Conservation (phyloP, 2,888 invertebrate genomes). For the Pterostichus madidus region DNA sequence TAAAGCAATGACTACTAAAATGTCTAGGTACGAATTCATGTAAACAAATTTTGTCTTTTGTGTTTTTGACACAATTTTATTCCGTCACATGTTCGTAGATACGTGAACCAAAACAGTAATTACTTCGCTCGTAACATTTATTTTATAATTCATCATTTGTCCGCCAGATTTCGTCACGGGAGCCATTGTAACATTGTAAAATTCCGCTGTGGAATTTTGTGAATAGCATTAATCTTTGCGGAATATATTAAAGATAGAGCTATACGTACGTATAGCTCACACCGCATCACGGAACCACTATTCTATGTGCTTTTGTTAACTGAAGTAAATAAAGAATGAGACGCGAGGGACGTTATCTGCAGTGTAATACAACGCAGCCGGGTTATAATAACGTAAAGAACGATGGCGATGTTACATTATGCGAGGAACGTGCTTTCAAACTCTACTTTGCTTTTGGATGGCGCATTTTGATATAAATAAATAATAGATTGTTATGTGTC, state of each 20-base stretch:
- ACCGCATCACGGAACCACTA: not conserved
- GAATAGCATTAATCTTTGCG: slow-evolving; percentile 15
- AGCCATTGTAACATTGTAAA: slow-evolving; percentile 7
- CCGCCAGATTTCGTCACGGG: not conserved
- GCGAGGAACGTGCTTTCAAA: slow-evolving; percentile 7
- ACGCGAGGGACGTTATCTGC: slow-evolving; percentile 10
- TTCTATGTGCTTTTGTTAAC: slow-evolving; percentile 42
- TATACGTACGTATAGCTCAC: not conserved
- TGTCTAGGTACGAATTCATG: no score
- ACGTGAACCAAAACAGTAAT: not conserved
- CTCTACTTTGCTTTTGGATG: not conserved
- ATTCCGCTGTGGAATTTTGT: slow-evolving; percentile 3
- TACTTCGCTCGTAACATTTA: not conserved
- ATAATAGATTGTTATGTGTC: not conserved
- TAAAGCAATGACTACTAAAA: no score
- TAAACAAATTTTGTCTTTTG: no score
- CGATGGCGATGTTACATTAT: slow-evolving; percentile 14
- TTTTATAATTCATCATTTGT: slow-evolving; percentile 2
- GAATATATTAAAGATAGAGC: not conserved
- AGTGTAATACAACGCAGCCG: slow-evolving; percentile 34
- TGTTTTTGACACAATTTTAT: no score
- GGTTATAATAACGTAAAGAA: slow-evolving; percentile 16
- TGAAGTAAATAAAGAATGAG: slow-evolving; percentile 53
- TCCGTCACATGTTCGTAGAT: no score
- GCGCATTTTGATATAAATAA: not conserved